Conservation (phyloP, 2,113 vertebrate species). For the Crotalus horridus region DNA sequence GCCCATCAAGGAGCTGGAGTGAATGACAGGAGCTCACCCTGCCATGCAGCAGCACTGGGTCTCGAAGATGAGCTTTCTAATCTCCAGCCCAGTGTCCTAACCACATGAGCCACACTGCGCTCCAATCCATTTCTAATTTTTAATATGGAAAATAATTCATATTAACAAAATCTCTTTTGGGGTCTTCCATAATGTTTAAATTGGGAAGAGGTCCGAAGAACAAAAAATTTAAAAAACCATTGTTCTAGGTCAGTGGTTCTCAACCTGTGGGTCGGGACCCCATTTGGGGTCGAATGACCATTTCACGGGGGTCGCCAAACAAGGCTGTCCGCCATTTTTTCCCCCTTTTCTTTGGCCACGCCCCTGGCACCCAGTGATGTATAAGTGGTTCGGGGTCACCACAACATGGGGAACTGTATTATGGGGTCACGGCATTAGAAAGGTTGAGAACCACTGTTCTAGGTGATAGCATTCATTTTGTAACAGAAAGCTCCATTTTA, state of each 20-base stretch:
- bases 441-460: no score
- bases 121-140: not conserved
- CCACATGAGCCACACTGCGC: not conserved
- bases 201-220: not conserved
- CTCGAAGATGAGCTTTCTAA: not conserved
- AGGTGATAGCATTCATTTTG: not conserved
- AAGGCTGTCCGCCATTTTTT: no score
- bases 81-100: not conserved
- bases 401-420: no score
- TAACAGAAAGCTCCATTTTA: no score
- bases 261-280: no score
- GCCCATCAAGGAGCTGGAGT: not conserved
- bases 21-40: not conserved
- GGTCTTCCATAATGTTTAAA: not conserved
- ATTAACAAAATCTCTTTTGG: not conserved
- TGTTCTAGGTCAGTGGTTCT: no score
- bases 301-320: no score
- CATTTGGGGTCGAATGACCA: no score
- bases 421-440: no score
- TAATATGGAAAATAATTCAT: not conserved
- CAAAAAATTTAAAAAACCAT: not conserved
- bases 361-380: no score
- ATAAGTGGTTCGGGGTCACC: no score
- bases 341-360: no score
- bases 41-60: not conserved